Conservation (phyloP, 2,797 vertebrate genomes). For the Lepilemur septentrionalis region DNA sequence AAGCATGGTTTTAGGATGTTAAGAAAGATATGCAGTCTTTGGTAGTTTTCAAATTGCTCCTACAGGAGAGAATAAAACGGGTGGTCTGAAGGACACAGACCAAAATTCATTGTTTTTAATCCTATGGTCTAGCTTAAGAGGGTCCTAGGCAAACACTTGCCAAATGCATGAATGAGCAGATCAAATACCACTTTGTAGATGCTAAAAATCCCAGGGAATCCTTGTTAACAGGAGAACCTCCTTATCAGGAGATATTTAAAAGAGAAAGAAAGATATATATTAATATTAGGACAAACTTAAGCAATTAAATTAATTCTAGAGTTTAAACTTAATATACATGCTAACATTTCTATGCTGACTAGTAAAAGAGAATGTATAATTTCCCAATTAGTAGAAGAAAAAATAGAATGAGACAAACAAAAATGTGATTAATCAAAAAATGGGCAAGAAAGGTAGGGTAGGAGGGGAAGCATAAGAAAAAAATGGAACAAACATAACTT, state of each 20-base stretch:
- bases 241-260: not conserved
- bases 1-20: not conserved
- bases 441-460: not conserved
- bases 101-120: not conserved
- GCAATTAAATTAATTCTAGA: not conserved
- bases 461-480: not conserved
- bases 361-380: not conserved
- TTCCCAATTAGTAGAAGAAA: not conserved
- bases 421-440: not conserved
- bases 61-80: not conserved
- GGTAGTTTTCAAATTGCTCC: not conserved
- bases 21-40: not conserved
- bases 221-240: not conserved
- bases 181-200: not conserved
- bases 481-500: not conserved
- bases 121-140: not conserved
- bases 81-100: not conserved
- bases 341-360: not conserved
- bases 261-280: not conserved
- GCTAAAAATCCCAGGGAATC: not conserved
- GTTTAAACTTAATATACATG: not conserved
- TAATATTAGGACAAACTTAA: not conserved
- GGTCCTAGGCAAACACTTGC: not conserved
- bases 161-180: not conserved
- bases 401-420: not conserved